Conservation (phyloP, 2,113 vertebrate genomes). For the Brachyhypopomus gauderio region DNA sequence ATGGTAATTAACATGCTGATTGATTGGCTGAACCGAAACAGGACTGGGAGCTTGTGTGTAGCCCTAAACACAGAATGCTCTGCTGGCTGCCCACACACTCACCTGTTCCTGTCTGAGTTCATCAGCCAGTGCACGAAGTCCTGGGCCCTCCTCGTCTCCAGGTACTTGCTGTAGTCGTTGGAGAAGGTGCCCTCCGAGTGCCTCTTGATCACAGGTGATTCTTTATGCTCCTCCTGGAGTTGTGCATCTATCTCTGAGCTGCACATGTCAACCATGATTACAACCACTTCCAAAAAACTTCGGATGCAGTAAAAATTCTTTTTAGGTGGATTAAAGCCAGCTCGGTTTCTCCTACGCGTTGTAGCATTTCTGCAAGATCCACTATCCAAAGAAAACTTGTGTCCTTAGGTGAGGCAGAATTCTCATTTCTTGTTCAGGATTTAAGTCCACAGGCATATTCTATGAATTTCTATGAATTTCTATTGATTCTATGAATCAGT, state of each 20-base stretch:
- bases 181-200: constrained; percentile 97
- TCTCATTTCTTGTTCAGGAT: neutral
- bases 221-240: constrained; percentile 68
- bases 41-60: too few species aligned
- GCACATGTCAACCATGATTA: neutral
- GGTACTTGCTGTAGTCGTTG: constrained; percentile 96
- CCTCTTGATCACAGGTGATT: constrained; percentile 82
- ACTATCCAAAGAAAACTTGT: too few species aligned
- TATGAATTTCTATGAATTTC: neutral
- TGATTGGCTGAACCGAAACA: too few species aligned
- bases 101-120: constrained; percentile 92
- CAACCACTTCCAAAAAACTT: neutral
- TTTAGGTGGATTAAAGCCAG: too few species aligned
- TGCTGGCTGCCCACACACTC: constrained; percentile 47
- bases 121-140: constrained; percentile 96
- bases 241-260: constrained; percentile 78
- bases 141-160: constrained; percentile 89
- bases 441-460: neutral
- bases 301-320: too few species aligned
- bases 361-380: too few species aligned
- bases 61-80: neutral
- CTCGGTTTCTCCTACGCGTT: too few species aligned
- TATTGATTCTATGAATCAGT: too few species aligned
- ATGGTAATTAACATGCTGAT: too few species aligned
- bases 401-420: too few species aligned